Conservation (phyloP, 2,797 vertebrate species). For the Pogonophryne albipinna region DNA sequence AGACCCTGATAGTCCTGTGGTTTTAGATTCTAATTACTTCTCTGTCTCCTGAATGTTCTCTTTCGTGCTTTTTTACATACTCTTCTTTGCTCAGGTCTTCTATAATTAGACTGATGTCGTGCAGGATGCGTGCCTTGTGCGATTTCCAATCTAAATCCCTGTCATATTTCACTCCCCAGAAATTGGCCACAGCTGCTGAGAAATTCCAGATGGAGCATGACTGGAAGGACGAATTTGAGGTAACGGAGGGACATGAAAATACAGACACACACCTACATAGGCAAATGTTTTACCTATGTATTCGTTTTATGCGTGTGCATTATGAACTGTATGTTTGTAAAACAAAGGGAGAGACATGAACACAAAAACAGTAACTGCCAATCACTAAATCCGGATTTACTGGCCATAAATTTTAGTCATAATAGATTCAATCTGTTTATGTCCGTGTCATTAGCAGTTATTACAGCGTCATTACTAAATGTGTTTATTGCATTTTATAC, state of each 20-base stretch:
- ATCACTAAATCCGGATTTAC: slow-evolving; percentile 2
- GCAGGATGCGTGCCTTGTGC: slow-evolving; percentile 23
- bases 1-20: slow-evolving; percentile 34
- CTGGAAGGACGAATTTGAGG: slow-evolving; percentile 94
- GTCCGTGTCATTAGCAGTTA: slow-evolving; percentile 46
- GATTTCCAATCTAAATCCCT: slow-evolving; percentile 49
- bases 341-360: not conserved
- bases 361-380: not conserved
- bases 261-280: not conserved
- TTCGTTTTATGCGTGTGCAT: not conserved
- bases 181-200: slow-evolving; percentile 94
- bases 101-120: slow-evolving; percentile 47
- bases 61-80: slow-evolving; percentile 25
- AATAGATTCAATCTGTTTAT: slow-evolving; percentile 46
- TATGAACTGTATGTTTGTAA: not conserved
- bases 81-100: slow-evolving; percentile 43
- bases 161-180: slow-evolving; percentile 83
- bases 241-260: slow-evolving; percentile 70
- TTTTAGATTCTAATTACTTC: slow-evolving; percentile 49
- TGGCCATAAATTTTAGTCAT: slow-evolving; percentile 19
- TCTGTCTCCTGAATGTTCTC: slow-evolving; percentile 27
- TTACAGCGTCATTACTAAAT: slow-evolving; percentile 48
- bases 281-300: not conserved
- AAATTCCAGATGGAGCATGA: slow-evolving; percentile 92
- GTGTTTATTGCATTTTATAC: slow-evolving; percentile 56